phyloP scores from a whole-genome alignment of 2,113 vertebrate genomes.

The Aptenodytes forsteri region DNA sequence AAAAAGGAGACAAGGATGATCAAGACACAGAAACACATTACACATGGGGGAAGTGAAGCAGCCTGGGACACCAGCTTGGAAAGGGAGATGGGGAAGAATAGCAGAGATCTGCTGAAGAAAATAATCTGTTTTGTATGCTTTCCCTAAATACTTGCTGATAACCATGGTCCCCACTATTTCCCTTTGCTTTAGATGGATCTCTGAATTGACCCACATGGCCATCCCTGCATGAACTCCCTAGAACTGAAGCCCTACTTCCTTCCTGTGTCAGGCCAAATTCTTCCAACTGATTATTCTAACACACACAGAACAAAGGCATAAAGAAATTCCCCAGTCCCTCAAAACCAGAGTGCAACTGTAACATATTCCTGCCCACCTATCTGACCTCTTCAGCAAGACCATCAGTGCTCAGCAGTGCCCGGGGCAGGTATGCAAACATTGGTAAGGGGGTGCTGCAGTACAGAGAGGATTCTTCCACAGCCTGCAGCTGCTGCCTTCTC shows the following conservation, averaged over 20 bases:
- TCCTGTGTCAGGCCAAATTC: not conserved
- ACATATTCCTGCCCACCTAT: not conserved
- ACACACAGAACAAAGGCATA: not conserved
- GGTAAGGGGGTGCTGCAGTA: not conserved
- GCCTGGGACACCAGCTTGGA: not conserved
- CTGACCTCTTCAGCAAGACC: not conserved
- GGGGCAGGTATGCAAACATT: not conserved
- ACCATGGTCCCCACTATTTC: not conserved
- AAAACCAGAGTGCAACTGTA: not conserved
- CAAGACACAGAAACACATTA: not conserved
- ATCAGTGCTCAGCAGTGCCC: not conserved
- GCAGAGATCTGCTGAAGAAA: not conserved
- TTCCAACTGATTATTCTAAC: not conserved
- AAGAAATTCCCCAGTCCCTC: not conserved
- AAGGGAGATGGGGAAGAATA: not conserved
- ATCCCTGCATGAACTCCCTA: not conserved
- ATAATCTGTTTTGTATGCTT: not conserved
- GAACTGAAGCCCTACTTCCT: not conserved
- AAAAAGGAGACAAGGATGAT: not conserved
- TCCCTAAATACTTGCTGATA: not conserved
- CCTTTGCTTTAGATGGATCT: not conserved
- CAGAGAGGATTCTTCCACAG: not conserved
- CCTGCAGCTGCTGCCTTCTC: not conserved
- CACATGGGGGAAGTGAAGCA: not conserved
- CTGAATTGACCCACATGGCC: not conserved